Conservation (phyloP, 2,113 vertebrate genomes). For the Trematocara marginatum region DNA sequence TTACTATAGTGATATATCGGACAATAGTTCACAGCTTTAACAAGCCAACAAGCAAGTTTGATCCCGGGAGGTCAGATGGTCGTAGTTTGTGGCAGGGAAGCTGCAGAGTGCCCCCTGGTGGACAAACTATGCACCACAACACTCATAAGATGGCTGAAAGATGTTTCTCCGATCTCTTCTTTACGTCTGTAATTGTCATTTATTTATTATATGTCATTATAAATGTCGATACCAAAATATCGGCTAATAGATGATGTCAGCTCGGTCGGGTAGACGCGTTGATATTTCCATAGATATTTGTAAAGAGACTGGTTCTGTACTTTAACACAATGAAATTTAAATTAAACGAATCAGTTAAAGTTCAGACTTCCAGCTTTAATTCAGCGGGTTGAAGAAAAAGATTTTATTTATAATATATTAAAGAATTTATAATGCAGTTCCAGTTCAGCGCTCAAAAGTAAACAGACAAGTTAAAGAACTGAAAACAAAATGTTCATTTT, state of each 20-base stretch:
- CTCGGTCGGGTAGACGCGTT: neutral
- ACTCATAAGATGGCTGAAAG: neutral
- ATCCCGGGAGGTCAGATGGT: neutral
- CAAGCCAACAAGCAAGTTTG: neutral
- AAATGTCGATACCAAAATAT: neutral
- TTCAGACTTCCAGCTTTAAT: neutral
- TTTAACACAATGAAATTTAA: fast-evolving
- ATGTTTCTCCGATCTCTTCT: neutral
- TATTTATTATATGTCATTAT: neutral
- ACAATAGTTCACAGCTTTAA: neutral
- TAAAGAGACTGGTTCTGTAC: neutral
- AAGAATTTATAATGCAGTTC: neutral
- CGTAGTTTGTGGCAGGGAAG: neutral
- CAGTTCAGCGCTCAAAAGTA: too few species aligned
- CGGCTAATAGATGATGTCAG: neutral
- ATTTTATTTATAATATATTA: neutral
- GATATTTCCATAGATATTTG: neutral
- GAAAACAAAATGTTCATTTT: too few species aligned
- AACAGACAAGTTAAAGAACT: too few species aligned
- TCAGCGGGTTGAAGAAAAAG: neutral
- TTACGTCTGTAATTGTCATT: neutral
- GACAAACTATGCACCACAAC: neutral
- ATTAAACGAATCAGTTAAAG: fast-evolving
- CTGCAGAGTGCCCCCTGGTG: neutral
- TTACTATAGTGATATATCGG: neutral